phyloP scores from a whole-genome alignment of 2,888 invertebrate species.

The Stegophylla sp. region DNA sequence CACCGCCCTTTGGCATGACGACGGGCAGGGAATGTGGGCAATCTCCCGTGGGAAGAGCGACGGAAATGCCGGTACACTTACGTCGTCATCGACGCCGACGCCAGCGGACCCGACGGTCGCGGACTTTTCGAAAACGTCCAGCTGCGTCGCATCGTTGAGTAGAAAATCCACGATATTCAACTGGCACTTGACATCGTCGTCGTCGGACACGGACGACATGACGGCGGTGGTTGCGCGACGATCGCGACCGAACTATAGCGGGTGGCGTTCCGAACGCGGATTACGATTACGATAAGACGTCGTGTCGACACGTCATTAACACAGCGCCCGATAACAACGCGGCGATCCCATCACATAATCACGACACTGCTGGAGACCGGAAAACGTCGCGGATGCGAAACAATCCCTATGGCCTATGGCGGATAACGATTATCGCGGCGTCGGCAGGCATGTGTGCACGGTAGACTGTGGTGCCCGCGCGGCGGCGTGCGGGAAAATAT shows the following conservation, averaged over 20 bases:
- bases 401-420: no score
- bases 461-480: no score
- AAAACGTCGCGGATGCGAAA: no score
- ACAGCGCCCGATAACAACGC: neutral
- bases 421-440: no score
- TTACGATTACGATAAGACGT: no score
- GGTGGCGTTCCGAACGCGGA: no score
- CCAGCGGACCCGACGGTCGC: neutral
- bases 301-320: neutral
- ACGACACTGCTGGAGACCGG: no score
- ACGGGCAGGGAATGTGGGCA: neutral
- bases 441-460: no score
- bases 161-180: constrained; percentile 49
- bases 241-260: neutral
- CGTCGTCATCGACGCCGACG: neutral
- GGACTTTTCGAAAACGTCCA: constrained; percentile 23
- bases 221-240: neutral
- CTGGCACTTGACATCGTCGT: neutral
- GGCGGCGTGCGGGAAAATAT: constrained; percentile 11
- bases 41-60: neutral
- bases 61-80: neutral
- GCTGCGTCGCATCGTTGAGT: constrained; percentile 34
- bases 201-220: neutral
- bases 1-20: neutral
- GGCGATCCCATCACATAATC: neutral